These are phyloP conservation scores for Lota lota DNA, from an alignment of 2,113 vertebrate species.

Conservation along the genomic window DNA sequence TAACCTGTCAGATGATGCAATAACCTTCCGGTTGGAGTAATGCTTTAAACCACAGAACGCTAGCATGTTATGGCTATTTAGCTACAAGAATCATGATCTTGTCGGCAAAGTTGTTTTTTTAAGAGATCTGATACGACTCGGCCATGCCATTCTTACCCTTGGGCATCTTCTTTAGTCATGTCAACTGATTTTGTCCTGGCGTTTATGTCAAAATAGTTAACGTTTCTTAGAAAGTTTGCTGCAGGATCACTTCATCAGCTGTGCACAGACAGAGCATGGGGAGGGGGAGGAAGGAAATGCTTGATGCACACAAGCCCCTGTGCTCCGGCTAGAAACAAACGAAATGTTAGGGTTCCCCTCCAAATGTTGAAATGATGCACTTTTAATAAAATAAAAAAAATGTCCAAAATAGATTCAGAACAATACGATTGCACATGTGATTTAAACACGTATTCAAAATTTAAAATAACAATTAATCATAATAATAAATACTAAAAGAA, in stretches of 20 bases:
- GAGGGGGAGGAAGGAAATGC: slow-evolving; percentile 49
- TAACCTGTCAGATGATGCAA: slow-evolving; percentile 59
- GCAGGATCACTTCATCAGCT: slow-evolving; percentile 48
- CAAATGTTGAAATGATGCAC: no score
- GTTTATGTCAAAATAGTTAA: slow-evolving; percentile 1
- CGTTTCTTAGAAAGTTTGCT: slow-evolving; percentile 13
- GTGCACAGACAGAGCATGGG: slow-evolving; percentile 42
- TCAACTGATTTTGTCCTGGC: slow-evolving; percentile 14
- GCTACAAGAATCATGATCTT: neutral
- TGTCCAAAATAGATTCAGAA: no score
- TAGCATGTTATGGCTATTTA: neutral
- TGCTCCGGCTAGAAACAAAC: slow-evolving; percentile 59
- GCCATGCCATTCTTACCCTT: slow-evolving; percentile 61
- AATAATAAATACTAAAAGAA: no score
- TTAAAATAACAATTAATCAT: no score
- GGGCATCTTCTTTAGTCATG: slow-evolving; percentile 72
- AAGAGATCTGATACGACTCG: neutral
- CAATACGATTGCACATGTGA: no score
- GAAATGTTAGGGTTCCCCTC: no score
- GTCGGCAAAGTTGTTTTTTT: neutral
- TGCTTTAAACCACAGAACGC: neutral
- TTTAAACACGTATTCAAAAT: no score
- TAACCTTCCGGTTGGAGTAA: slow-evolving; percentile 28
- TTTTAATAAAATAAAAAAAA: no score
- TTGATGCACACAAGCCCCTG: neutral